These are phyloP conservation scores for Aythya baeri DNA, from an alignment of 2,113 vertebrate species.

Conservation along the genomic window DNA sequence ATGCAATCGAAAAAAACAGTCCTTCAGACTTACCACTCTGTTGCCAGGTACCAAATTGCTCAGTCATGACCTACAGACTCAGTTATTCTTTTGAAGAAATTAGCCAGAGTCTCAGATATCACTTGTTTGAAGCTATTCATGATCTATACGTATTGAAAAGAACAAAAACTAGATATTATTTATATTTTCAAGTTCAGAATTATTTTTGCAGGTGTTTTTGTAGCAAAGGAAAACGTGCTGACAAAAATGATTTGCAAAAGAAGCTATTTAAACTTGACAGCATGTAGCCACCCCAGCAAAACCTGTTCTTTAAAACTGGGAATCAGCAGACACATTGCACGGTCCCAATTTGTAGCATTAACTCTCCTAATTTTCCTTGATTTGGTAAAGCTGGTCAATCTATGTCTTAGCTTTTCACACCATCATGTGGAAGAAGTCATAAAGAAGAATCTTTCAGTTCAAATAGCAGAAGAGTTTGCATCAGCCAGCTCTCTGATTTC, in stretches of 20 bases:
- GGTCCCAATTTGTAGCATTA: not conserved
- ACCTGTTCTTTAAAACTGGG: not conserved
- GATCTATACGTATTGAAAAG: not conserved
- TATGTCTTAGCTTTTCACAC: not conserved
- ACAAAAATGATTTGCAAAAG: not conserved
- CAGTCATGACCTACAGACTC: not conserved
- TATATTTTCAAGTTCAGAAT: not conserved
- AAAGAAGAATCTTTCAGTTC: not conserved
- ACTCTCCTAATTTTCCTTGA: not conserved
- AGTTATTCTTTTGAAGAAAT: not conserved
- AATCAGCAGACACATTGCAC: not conserved
- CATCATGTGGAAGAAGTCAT: not conserved
- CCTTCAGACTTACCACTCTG: not conserved
- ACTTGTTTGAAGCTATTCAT: not conserved
- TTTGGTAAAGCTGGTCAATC: not conserved
- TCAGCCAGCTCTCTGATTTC: not conserved
- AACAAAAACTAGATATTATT: not conserved
- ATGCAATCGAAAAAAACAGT: not conserved
- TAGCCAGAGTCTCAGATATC: not conserved
- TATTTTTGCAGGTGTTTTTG: not conserved
- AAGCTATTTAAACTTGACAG: not conserved
- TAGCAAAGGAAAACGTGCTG: not conserved
- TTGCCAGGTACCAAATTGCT: constrained; percentile 1
- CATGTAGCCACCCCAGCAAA: not conserved
- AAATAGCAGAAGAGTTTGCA: not conserved